Conservation (phyloP, 2,113 vertebrate species). For the Zonotrichia leucophrys region DNA sequence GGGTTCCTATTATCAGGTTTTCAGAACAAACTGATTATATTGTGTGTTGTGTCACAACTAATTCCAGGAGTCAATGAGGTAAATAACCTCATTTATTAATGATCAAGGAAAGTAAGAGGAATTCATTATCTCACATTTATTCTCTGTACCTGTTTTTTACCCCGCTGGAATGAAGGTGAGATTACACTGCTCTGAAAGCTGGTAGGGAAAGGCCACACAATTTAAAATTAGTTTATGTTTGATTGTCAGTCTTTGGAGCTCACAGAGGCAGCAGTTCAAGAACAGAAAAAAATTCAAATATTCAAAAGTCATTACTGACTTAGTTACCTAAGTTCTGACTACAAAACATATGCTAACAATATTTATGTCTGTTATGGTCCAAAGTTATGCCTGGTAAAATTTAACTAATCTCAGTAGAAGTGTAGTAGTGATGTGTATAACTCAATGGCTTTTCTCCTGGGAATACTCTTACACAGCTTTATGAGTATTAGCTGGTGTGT, state of each 20-base stretch:
- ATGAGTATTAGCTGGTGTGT: neutral
- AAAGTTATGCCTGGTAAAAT: neutral
- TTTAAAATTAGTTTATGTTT: neutral
- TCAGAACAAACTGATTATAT: slow-evolving; percentile 56
- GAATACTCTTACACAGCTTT: neutral
- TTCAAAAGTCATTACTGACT: neutral
- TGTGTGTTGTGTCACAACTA: slow-evolving; percentile 54
- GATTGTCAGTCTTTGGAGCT: neutral
- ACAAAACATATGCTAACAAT: neutral
- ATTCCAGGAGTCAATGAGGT: slow-evolving; percentile 54
- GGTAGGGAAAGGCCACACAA: neutral
- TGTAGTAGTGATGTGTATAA: neutral
- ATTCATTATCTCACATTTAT: slow-evolving; percentile 46
- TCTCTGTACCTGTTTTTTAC: slow-evolving; percentile 10
- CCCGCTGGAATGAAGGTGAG: neutral
- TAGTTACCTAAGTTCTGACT: neutral
- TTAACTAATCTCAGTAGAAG: neutral
- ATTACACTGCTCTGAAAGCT: neutral
- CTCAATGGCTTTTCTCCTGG: neutral
- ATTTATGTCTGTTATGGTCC: neutral
- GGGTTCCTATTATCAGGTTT: slow-evolving; percentile 54
- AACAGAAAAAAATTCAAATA: neutral
- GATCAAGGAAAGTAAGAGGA: slow-evolving; percentile 50
- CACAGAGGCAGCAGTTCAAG: neutral
- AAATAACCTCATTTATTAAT: slow-evolving; percentile 65